Base-by-base conservation (phyloP, 2,888 invertebrate genomes). In the Rhopalosiphum nymphaeae region DNA sequence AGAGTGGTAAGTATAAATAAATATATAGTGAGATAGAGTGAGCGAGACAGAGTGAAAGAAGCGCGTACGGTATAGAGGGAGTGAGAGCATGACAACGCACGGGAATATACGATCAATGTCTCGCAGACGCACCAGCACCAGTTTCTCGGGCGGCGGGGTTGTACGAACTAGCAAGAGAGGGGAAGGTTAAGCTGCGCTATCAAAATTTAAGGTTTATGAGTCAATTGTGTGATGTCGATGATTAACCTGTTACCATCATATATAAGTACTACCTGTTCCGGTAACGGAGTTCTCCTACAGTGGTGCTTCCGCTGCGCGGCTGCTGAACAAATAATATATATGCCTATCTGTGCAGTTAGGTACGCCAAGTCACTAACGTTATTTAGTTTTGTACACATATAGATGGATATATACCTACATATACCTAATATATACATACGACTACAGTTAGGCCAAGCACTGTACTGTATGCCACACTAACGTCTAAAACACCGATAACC, bases 101-200 rank as follows among this genome's bases (percentile, higher is more conserved):
- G 49, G 88, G 88, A 88, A 88, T 78, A 91, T 84, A 92, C 92
- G 92, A 93, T 93, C 92, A 89, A 93, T 93, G 92, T 93, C 61
- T 89, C 88, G 88, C 92, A 56, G 92, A 89, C 67, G 67, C 90
- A 78, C 46, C 42, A 67, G 67, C 87, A 92, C 87, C 88, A 78
- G 87, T 87, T 87, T 87, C 49, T 49, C 86, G 86, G 46, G 85
- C 25, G 78, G 67, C n/a, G 85, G 91, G 44, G 57, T 53, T 29
- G 36, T 84, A 44, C 44, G 44, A 26, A 16, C 91, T 36, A 56
- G 4, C 53, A 44, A 56, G 11, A 49, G 49, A 67, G 78, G 89
- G 85, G 84, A 85, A 44, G 36, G 93, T 46, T 44, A 25, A 53
- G 3, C 67, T 42, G 67, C 36, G 67, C 53, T 67, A 78, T 93